Base-by-base conservation (phyloP, 2,888 invertebrate species). In the Thymelicus sylvestris region DNA sequence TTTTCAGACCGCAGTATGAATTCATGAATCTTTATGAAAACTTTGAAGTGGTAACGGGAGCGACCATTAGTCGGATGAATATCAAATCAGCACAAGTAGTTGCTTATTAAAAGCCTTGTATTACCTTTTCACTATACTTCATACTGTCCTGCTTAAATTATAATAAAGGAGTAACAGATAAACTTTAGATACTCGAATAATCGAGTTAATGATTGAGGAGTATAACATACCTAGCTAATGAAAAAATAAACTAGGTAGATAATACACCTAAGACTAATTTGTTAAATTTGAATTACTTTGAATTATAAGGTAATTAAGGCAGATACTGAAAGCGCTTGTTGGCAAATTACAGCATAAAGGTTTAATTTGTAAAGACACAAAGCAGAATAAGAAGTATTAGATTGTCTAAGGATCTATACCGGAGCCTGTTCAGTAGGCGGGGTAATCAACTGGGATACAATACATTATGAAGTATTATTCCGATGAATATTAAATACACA, bases 61-160 rank as follows among this genome's bases (percentile, higher is more conserved):
- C 13, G 50, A 65, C 70, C 66, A 71, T 71, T 71, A 66, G 66
- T 60, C 60, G 61, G 52, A 71, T 71, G 70, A 71, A 71, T 71
- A 71, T 44, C 61, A 66, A 66, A 71, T 66, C 24, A 38, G 44
- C 19, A 31, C 44, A 66, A 60, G 70, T 60, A 50, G 61, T 66
- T 66, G 66, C 61, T 66, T 71, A 71, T 71, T 69, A 62, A 66
- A 71, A 55, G 31, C 60, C 66, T 61, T 38, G 41, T 62, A 71
- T 64, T 52, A 70, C 47, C 64, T 39, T 39, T 64, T 19, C 39
- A 69, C 47, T 52, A 39, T 24, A 6, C 47, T 55, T n/a, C 39
- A 57, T 7, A 44, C 39, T 44, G 44, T 24, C 31, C 31, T 31
- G 31, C 5, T 31, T 57, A 6, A 57, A 31, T 24, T 57, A 7